Percentiles rank a stretch among this genome's conserved stretches.
Conservation (phyloP, 1,140 invertebrate genomes). For the Araneus ventricosus region DNA sequence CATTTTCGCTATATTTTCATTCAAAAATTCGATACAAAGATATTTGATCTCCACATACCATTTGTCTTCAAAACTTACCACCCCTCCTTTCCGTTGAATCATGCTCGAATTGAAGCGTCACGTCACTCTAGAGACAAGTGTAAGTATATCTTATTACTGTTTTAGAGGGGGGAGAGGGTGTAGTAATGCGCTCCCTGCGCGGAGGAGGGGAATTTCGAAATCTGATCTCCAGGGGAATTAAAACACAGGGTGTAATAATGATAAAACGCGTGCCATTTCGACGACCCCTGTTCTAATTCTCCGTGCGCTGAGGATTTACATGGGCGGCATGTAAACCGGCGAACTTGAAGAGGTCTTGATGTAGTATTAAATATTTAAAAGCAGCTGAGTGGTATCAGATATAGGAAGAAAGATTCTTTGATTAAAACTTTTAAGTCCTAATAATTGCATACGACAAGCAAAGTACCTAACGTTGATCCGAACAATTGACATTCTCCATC, state of each 20-base stretch:
- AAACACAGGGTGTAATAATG: slow-evolving; percentile 26
- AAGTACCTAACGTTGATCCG: background rate
- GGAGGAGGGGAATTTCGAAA: background rate
- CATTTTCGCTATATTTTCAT: background rate
- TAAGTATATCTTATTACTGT: slow-evolving; percentile 11
- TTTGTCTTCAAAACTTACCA: background rate
- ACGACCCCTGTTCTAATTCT: background rate
- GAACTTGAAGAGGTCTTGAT: background rate
- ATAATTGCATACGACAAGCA: background rate
- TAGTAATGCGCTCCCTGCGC: background rate
- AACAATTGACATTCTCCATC: background rate
- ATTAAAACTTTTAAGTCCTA: background rate
- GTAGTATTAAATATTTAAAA: slow-evolving; percentile 3
- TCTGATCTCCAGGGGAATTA: slow-evolving; percentile 11
- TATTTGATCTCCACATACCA: background rate
- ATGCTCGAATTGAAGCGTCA: background rate
- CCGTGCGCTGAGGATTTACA: background rate
- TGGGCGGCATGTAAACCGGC: background rate
- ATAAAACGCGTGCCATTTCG: slow-evolving; percentile 15
- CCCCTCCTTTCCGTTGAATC: background rate
- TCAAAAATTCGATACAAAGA: background rate
- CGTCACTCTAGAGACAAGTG: slow-evolving; percentile 10
- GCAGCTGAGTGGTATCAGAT: background rate
- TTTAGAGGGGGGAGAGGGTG: background rate
- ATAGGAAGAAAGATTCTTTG: background rate